A percentile compares a stretch with the other conserved stretches of the same genome.
Conservation (phyloP, 2,113 vertebrate species). For the Turdus rufiventris region DNA sequence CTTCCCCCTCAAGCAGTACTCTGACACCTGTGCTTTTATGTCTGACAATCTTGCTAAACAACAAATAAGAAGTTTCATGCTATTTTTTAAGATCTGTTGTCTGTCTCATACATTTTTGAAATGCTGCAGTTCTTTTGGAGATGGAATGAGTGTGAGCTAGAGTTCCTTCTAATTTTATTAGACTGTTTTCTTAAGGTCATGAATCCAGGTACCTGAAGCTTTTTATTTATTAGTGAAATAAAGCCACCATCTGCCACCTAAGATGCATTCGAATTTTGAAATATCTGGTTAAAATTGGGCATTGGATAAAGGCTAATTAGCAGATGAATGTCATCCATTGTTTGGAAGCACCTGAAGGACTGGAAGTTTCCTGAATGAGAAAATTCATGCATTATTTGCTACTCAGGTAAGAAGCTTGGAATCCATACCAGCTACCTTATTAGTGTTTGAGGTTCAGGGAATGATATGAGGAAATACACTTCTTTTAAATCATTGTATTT, state of each 20-base stretch:
- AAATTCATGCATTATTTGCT: neutral
- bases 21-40: conserved; percentile 37
- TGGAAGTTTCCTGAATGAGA: neutral
- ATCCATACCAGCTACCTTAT: neutral
- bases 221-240: neutral
- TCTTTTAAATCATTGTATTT: neutral
- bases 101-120: conserved; percentile 43
- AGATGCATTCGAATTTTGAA: neutral
- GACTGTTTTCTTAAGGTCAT: neutral
- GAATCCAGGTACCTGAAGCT: neutral
- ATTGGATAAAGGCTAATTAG: neutral
- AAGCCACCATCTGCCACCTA: neutral
- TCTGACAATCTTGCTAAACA: conserved; percentile 17
- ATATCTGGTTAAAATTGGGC: neutral
- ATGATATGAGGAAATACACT: neutral
- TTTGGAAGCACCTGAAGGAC: neutral
- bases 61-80: conserved; percentile 18
- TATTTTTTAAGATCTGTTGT: conserved; percentile 35
- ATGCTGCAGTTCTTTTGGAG: neutral
- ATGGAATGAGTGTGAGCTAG: neutral
- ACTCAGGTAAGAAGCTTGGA: neutral
- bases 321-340: neutral
- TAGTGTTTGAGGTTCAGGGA: neutral
- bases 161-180: neutral
- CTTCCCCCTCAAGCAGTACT: neutral